Evolutionary conservation across 2,888 invertebrate genomes (phyloP).

Genomic region (Agriopis leucophaearia): DNA sequence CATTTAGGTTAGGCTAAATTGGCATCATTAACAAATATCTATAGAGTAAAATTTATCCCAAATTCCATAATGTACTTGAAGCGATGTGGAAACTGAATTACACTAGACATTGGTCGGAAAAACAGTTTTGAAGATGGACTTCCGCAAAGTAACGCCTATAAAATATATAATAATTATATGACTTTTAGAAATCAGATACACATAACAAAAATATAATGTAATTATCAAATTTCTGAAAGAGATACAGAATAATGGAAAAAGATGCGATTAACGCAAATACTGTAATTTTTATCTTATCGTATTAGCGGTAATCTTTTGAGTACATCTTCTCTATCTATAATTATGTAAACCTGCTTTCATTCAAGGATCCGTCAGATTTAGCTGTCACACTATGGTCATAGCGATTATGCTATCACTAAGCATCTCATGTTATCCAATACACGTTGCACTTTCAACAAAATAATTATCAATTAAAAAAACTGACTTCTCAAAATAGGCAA

Average conservation of each 20-base stretch:
- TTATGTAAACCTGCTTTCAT: conserved; percentile 35
- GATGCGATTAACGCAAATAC: conserved; percentile 16
- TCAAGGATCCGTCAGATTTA: conserved; percentile 33
- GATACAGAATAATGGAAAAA: not conserved
- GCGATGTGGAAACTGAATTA: no score
- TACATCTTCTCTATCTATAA: conserved; percentile 12
- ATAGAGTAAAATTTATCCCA: no score
- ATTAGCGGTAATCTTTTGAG: conserved; percentile 5
- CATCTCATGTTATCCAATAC: not conserved
- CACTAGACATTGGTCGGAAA: no score
- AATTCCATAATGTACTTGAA: no score
- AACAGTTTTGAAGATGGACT: no score
- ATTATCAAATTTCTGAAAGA: not conserved
- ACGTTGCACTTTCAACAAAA: not conserved
- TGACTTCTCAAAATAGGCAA: no score
- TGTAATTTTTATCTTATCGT: conserved; percentile 30
- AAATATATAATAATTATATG: no score
- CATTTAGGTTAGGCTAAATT: no score
- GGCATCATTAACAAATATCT: no score
- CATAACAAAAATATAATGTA: not conserved
- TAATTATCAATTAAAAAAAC: no score
- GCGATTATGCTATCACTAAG: conserved; percentile 22
- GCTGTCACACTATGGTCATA: conserved; percentile 14
- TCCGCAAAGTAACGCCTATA: no score
- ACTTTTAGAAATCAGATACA: not conserved